Percentiles rank a stretch among this genome's conserved stretches.
These are phyloP conservation scores for Picus viridis DNA, from an alignment of 2,797 vertebrate genomes.

Conservation along the genomic window DNA sequence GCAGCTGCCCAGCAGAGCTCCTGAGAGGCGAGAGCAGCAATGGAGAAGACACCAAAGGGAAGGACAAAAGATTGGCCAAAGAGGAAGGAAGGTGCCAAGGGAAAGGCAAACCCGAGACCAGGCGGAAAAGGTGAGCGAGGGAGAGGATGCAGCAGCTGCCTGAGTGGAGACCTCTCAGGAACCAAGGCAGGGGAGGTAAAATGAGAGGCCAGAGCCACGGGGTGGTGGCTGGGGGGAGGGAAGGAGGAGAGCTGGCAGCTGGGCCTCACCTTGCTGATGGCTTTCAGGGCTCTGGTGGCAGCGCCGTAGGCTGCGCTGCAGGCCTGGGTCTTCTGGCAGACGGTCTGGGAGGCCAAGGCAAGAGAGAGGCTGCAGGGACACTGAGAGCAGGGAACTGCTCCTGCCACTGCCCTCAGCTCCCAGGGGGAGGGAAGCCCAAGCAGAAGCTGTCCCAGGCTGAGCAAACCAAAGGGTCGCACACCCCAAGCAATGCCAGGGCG, in stretches of 20 bases:
- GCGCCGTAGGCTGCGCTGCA: constrained; percentile 80
- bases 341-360: constrained; percentile 80
- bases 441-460: background rate
- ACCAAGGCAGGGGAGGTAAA: rapidly evolving
- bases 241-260: background rate
- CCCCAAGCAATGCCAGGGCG: background rate
- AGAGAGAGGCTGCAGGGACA: background rate
- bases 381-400: rapidly evolving
- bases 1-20: rapidly evolving
- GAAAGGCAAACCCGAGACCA: background rate
- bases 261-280: constrained; percentile 91
- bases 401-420: background rate
- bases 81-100: background rate
- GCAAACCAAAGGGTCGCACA: background rate
- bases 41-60: background rate
- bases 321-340: constrained; percentile 89
- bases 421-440: background rate
- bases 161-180: background rate
- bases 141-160: background rate
- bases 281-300: constrained; percentile 86
- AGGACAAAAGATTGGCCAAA: background rate
- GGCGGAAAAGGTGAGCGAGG: background rate
- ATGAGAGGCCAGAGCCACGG: rapidly evolving
- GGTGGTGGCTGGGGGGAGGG: background rate
- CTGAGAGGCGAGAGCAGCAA: background rate